phyloP scores from a whole-genome alignment of 2,888 invertebrate genomes.

The Spodoptera picta region DNA sequence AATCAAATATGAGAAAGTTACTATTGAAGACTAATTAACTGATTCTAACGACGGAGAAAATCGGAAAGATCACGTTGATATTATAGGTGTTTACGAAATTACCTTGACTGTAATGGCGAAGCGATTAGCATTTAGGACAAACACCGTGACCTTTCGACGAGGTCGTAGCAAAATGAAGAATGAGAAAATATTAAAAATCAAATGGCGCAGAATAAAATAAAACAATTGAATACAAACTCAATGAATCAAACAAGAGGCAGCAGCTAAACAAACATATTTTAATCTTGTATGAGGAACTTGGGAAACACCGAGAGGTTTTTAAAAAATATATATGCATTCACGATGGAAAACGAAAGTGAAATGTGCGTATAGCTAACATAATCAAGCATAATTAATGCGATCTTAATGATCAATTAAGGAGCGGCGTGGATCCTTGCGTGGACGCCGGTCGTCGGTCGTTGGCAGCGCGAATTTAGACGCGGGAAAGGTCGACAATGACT shows the following conservation, averaged over 20 bases:
- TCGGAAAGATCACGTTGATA: slow-evolving; percentile 30
- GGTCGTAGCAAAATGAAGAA: slow-evolving; percentile 56
- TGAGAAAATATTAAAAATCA: slow-evolving; percentile 42
- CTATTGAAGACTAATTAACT: slow-evolving; percentile 47
- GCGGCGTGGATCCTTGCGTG: slow-evolving; percentile 56
- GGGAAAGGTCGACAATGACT: slow-evolving; percentile 81
- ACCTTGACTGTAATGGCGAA: slow-evolving; percentile 67
- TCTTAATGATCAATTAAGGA: slow-evolving; percentile 71
- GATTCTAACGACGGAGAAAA: slow-evolving; percentile 40
- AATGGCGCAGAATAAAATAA: slow-evolving; percentile 16
- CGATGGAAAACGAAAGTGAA: slow-evolving; percentile 35
- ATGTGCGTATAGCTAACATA: slow-evolving; percentile 39
- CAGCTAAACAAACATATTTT: slow-evolving; percentile 5
- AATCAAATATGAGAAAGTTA: slow-evolving; percentile 46
- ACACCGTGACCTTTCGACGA: slow-evolving; percentile 68
- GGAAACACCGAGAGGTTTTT: slow-evolving; percentile 3
- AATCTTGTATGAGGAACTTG: slow-evolving; percentile 10
- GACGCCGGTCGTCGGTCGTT: slow-evolving; percentile 69
- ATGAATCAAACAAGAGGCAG: slow-evolving; percentile 16
- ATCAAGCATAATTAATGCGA: slow-evolving; percentile 58
- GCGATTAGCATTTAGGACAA: slow-evolving; percentile 73
- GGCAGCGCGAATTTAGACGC: slow-evolving; percentile 82
- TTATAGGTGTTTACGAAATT: slow-evolving; percentile 50
- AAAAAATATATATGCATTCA: slow-evolving; percentile 8
- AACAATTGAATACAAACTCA: slow-evolving; percentile 16